phyloP scores from a whole-genome alignment of 2,113 vertebrate species.

The Patagioenas fasciata region DNA sequence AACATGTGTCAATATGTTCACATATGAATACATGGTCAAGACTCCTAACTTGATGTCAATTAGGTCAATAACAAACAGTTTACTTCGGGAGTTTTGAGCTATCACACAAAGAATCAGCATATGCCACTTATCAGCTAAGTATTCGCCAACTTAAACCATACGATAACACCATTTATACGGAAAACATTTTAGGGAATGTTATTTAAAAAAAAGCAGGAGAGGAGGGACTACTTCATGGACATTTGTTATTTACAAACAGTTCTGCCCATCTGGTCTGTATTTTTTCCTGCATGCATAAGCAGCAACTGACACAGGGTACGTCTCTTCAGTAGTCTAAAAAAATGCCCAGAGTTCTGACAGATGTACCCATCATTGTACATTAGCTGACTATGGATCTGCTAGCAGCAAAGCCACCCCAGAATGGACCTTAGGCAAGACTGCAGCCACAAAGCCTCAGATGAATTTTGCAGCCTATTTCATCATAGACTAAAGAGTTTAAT shows the following conservation, averaged over 20 bases:
- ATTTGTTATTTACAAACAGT: background rate
- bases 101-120: background rate
- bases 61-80: background rate
- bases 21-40: background rate
- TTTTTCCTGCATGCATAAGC: background rate
- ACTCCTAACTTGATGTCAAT: background rate
- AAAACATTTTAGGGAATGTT: background rate
- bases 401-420: background rate
- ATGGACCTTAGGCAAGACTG: background rate
- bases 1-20: background rate
- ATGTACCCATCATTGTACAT: background rate
- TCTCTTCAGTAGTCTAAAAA: background rate
- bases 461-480: background rate
- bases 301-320: accelerated
- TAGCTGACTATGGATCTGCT: accelerated
- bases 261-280: background rate
- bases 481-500: background rate
- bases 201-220: background rate
- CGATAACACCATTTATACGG: background rate
- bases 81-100: background rate
- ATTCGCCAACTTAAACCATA: background rate
- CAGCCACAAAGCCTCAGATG: background rate
- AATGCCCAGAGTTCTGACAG: background rate
- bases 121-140: background rate
- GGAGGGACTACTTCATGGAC: background rate